Evolutionary conservation across 2,797 vertebrate genomes (phyloP).

Genomic region (Gymnoscopelus braueri): DNA sequence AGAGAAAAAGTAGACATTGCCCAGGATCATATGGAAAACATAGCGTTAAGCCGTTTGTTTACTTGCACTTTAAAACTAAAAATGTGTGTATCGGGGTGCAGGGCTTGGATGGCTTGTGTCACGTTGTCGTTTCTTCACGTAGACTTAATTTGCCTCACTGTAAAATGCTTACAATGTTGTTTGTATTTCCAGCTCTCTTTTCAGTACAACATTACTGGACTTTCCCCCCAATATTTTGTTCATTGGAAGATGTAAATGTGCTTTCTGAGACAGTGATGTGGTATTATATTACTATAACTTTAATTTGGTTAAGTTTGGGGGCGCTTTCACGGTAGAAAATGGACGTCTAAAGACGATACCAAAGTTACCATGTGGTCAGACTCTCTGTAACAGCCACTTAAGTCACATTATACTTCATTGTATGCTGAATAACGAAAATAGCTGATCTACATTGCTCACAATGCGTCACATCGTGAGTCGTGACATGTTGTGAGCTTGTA

Average conservation of each 20-base stretch:
- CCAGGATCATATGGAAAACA: slow-evolving; percentile 66
- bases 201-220: background rate
- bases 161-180: background rate
- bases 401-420: too few species aligned
- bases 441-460: too few species aligned
- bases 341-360: background rate
- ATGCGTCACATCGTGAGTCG: too few species aligned
- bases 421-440: too few species aligned
- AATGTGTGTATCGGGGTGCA: slow-evolving; percentile 9
- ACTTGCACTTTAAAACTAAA: slow-evolving; percentile 67
- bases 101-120: background rate
- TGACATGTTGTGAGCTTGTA: too few species aligned
- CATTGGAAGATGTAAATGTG: background rate
- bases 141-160: slow-evolving; percentile 1
- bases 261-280: slow-evolving; percentile 3
- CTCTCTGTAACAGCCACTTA: slow-evolving; percentile 6
- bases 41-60: slow-evolving; percentile 65
- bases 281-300: slow-evolving; percentile 1
- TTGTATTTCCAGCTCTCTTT: background rate
- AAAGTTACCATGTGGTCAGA: slow-evolving; percentile 21
- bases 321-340: too few species aligned
- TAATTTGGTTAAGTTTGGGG: too few species aligned
- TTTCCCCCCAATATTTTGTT: background rate
- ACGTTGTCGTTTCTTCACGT: background rate
- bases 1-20: slow-evolving; percentile 50